Evolutionary conservation across 2,797 vertebrate species (phyloP).

Genomic region (Artibeus lituratus): DNA sequence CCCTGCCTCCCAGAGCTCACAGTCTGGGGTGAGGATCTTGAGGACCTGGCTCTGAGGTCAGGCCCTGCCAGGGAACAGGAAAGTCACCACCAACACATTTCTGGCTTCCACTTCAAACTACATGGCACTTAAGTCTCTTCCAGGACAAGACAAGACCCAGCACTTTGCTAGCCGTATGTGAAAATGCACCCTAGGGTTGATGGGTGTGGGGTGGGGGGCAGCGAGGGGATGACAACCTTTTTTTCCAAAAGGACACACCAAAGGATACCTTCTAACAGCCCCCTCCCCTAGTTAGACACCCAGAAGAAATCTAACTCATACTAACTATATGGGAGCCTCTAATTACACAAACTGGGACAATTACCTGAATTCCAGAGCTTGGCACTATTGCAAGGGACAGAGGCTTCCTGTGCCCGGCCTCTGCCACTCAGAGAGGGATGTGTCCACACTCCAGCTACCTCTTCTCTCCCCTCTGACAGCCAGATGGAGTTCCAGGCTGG

Average conservation of each 20-base stretch:
- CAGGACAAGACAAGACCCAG: not conserved
- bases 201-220: rapidly evolving
- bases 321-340: not conserved
- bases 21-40: rapidly evolving
- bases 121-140: not conserved
- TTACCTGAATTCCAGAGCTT: not conserved
- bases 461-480: not conserved
- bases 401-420: rapidly evolving
- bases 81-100: not conserved
- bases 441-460: not conserved
- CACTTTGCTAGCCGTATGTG: rapidly evolving
- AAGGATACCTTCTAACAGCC: not conserved
- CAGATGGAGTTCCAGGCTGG: not conserved
- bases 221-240: too few species aligned
- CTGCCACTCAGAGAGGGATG: not conserved
- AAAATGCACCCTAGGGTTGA: not conserved
- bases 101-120: not conserved
- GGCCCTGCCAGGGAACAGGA: not conserved
- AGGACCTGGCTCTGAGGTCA: not conserved
- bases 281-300: not conserved
- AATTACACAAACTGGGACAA: rapidly evolving
- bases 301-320: not conserved
- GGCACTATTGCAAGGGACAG: not conserved
- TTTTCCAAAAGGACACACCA: not conserved
- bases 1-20: not conserved